These are phyloP conservation scores for Balearica regulorum DNA, from an alignment of 2,797 vertebrate species.

Conservation along the genomic window DNA sequence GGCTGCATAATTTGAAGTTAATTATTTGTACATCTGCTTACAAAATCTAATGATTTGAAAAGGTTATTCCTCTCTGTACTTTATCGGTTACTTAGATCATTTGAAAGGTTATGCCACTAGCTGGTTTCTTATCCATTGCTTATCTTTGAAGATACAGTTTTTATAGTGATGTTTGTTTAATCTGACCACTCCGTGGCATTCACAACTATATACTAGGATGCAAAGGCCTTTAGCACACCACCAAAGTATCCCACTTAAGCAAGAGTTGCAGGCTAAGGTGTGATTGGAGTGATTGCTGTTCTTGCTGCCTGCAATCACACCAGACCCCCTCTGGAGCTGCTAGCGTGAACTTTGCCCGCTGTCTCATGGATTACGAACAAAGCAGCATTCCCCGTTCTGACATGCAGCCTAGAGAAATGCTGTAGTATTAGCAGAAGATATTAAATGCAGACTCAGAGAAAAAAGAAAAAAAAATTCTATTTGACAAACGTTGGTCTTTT, in stretches of 20 bases:
- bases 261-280: neutral
- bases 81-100: neutral
- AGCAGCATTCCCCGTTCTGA: neutral
- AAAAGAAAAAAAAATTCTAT: neutral
- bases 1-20: conserved; percentile 42
- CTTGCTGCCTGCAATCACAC: neutral
- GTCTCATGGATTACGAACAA: neutral
- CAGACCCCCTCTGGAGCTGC: neutral
- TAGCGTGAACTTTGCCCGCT: neutral
- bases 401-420: neutral
- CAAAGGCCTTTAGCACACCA: neutral
- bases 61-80: neutral
- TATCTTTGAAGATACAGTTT: neutral
- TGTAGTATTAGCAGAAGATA: neutral
- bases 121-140: neutral
- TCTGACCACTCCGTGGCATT: neutral
- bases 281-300: neutral
- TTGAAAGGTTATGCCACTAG: conserved; percentile 6
- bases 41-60: conserved; percentile 43
- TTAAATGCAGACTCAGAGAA: neutral
- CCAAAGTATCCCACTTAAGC: neutral
- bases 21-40: conserved; percentile 43
- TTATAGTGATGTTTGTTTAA: neutral
- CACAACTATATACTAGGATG: neutral
- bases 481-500: neutral